Percentiles rank a stretch among this genome's conserved stretches.
Evolutionary conservation across 2,797 vertebrate genomes (phyloP).

Genomic region (Craterocephalus amniculus): DNA sequence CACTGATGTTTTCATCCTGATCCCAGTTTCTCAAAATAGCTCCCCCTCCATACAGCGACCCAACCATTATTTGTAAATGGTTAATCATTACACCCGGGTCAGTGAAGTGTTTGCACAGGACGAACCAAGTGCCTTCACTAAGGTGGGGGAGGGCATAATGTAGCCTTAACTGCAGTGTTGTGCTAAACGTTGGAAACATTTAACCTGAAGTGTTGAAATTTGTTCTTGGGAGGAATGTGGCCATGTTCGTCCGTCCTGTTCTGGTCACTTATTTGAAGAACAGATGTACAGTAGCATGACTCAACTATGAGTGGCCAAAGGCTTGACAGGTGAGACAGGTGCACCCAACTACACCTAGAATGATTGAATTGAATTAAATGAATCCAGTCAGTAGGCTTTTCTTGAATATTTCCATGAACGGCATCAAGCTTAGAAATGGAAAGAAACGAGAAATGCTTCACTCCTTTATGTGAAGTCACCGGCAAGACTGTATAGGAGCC

Average conservation of each 20-base stretch:
- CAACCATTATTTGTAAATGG: slow-evolving; percentile 26
- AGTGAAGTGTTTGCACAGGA: slow-evolving; percentile 30
- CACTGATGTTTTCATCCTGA: slow-evolving; percentile 2
- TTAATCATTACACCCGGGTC: slow-evolving; percentile 60
- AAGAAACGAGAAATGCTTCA: neutral
- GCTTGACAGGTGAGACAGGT: slow-evolving; percentile 7
- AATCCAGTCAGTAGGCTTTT: neutral
- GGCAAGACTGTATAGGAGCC: neutral
- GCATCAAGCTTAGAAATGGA: neutral
- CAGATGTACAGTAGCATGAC: neutral
- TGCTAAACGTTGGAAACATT: neutral
- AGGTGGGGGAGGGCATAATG: neutral
- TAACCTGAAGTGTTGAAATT: slow-evolving; percentile 7
- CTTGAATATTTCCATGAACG: neutral
- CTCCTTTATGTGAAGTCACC: neutral
- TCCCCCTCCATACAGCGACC: neutral
- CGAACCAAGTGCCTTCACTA: slow-evolving; percentile 6
- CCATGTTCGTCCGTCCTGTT: neutral
- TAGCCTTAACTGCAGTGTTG: neutral
- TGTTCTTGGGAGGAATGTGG: neutral
- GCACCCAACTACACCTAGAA: neutral
- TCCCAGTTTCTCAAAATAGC: slow-evolving; percentile 34
- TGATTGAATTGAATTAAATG: neutral
- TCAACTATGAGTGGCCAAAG: neutral
- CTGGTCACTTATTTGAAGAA: slow-evolving; percentile 6